Percentiles rank a stretch among this genome's conserved stretches.
Evolutionary conservation across 1,140 invertebrate genomes (phyloP).

Genomic region (Ganaspis sp.): DNA sequence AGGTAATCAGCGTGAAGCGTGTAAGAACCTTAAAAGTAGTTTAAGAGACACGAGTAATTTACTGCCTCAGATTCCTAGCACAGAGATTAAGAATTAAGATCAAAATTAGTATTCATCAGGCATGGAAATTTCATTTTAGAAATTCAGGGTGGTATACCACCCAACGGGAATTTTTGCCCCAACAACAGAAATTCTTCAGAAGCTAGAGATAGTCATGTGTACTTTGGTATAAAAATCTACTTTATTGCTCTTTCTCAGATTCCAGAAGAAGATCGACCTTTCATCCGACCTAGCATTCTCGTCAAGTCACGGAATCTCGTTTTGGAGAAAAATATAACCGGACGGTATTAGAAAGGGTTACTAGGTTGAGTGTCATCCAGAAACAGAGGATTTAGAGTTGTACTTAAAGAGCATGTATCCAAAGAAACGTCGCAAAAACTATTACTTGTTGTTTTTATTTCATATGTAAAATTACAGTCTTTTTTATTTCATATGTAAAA

Average conservation of each 20-base stretch:
- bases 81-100: neutral
- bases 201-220: conserved; percentile 6
- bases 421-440: too few species aligned
- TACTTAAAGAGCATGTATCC: too few species aligned
- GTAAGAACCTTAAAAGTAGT: too few species aligned
- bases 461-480: too few species aligned
- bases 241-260: neutral
- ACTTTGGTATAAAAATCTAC: neutral
- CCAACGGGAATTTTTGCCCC: conserved; percentile 1
- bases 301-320: conserved; percentile 7
- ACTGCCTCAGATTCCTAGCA: neutral
- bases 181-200: neutral
- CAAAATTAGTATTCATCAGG: conserved; percentile 9
- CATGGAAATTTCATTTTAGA: neutral
- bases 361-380: neutral
- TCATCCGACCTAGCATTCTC: neutral
- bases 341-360: neutral
- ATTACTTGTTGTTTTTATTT: too few species aligned
- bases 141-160: neutral
- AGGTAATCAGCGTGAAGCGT: too few species aligned
- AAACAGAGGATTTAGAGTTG: too few species aligned
- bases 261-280: conserved; percentile 15
- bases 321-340: conserved; percentile 2
- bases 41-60: neutral
- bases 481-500: too few species aligned